A percentile compares a stretch with the other conserved stretches of the same genome.
Evolutionary conservation across 2,888 invertebrate species (phyloP).

Genomic region (Pharmacophagus antenor): DNA sequence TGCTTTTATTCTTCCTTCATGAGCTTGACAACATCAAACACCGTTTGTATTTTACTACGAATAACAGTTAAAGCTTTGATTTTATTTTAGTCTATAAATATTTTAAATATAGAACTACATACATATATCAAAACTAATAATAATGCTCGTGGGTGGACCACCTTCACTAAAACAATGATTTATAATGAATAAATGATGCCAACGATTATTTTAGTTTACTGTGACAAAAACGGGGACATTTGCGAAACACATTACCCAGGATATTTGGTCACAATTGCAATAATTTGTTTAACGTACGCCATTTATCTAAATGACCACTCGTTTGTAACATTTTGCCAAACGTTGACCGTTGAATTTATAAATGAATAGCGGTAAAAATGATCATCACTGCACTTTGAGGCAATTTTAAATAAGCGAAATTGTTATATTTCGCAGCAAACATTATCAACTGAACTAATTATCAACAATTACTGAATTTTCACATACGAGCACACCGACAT

Average conservation of each 20-base stretch:
- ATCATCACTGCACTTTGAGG: constrained; percentile 22
- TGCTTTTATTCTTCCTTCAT: neutral
- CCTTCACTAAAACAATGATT: constrained; percentile 19
- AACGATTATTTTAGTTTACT: constrained; percentile 26
- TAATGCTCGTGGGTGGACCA: constrained; percentile 1
- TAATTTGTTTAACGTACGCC: constrained; percentile 32
- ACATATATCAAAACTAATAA: constrained; percentile 1
- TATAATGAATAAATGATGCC: constrained; percentile 21
- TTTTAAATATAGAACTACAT: neutral
- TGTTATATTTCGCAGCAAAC: constrained; percentile 7
- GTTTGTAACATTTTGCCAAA: constrained; percentile 33
- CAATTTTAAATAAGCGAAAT: constrained; percentile 22
- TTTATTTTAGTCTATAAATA: neutral
- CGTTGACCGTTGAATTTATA: constrained; percentile 30
- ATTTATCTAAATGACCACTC: constrained; percentile 33
- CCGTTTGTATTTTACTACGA: neutral
- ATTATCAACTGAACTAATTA: constrained; percentile 6
- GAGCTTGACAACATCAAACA: neutral
- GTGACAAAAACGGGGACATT: constrained; percentile 30
- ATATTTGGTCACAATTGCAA: constrained; percentile 33
- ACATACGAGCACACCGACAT: neutral
- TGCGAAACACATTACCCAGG: constrained; percentile 29
- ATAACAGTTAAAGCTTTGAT: neutral
- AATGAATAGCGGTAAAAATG: constrained; percentile 30
- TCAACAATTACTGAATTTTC: constrained; percentile 4